These are phyloP conservation scores for Grantiella picta DNA, from an alignment of 2,113 vertebrate species.

Conservation along the genomic window DNA sequence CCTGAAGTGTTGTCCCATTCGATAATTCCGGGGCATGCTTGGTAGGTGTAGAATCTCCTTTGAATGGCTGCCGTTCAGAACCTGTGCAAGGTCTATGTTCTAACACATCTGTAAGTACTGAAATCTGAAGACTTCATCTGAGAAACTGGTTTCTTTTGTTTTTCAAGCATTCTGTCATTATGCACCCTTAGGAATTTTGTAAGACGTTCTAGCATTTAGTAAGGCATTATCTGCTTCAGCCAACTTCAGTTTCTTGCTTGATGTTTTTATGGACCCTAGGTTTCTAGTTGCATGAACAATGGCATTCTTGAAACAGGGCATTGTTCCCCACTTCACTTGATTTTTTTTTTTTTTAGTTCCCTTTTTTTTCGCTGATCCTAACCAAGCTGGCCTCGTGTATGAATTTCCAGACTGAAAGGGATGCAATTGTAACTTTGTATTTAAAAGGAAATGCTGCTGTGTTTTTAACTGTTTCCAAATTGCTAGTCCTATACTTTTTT, in stretches of 20 bases:
- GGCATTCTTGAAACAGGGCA: neutral
- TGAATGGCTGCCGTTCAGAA: fast-evolving
- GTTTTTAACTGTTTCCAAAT: conserved; percentile 36
- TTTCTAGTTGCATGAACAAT: conserved; percentile 40
- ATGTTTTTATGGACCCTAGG: conserved; percentile 42
- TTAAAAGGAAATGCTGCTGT: neutral
- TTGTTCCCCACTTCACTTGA: neutral
- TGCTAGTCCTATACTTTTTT: neutral
- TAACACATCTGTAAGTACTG: neutral
- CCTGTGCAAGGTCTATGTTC: neutral
- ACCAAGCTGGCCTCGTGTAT: neutral
- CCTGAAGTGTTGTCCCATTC: fast-evolving
- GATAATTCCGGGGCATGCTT: fast-evolving
- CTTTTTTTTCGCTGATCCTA: neutral
- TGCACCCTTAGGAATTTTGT: neutral
- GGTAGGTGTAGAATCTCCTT: neutral
- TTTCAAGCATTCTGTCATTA: neutral
- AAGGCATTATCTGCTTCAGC: conserved; percentile 10
- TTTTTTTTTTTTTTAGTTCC: neutral
- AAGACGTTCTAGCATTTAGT: neutral
- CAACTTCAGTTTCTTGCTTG: conserved; percentile 21
- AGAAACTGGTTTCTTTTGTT: neutral
- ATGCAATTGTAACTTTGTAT: neutral
- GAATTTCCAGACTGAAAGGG: neutral
- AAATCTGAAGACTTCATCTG: neutral